These are phyloP conservation scores for Toxotes chatareus DNA, from an alignment of 2,113 vertebrate genomes.

Conservation along the genomic window DNA sequence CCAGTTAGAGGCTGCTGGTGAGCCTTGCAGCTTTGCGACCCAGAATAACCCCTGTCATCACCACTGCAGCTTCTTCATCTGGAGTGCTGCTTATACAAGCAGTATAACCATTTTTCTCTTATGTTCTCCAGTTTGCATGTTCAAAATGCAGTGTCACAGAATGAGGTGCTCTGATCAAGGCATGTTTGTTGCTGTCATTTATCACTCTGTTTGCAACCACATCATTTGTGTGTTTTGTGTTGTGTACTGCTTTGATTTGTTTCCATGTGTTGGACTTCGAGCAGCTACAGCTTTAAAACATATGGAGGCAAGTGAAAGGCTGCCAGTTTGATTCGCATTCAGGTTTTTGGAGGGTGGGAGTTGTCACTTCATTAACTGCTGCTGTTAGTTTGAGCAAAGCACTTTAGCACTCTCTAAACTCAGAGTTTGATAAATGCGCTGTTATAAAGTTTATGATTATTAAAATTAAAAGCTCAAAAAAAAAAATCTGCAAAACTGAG, in stretches of 20 bases:
- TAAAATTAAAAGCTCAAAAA: background rate
- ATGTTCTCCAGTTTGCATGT: background rate
- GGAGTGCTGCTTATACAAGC: background rate
- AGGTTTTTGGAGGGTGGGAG: background rate
- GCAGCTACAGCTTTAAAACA: slow-evolving; percentile 35
- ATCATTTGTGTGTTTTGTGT: too few relatives aligned
- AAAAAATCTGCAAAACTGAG: background rate
- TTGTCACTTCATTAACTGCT: slow-evolving; percentile 40
- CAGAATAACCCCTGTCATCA: slow-evolving; percentile 2
- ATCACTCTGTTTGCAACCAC: background rate
- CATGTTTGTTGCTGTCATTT: background rate
- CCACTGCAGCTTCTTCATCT: background rate
- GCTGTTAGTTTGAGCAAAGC: slow-evolving; percentile 24
- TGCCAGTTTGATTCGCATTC: slow-evolving; percentile 35
- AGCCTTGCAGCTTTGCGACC: background rate
- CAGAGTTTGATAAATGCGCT: background rate
- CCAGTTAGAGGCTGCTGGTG: background rate
- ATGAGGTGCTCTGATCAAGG: slow-evolving; percentile 12
- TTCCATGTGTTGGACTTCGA: background rate
- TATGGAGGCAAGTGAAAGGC: background rate
- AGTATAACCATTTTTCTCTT: background rate
- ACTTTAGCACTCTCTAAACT: slow-evolving; percentile 38
- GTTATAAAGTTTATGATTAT: slow-evolving; percentile 5
- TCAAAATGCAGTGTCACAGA: background rate
- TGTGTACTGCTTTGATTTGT: background rate